Evolutionary conservation across 2,797 vertebrate species (phyloP).

Genomic region (Gephyroberyx darwinii): DNA sequence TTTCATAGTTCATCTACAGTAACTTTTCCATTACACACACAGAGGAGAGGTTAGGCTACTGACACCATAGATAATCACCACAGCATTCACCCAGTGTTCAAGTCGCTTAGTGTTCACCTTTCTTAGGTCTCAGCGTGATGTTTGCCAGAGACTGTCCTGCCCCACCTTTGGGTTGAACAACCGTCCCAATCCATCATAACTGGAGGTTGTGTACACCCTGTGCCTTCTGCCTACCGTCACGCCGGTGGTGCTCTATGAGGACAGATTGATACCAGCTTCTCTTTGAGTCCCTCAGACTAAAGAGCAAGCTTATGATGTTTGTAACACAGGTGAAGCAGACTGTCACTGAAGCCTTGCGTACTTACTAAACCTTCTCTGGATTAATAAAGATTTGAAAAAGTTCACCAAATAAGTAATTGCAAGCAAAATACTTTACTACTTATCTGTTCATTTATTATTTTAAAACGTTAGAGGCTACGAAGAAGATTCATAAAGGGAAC

Average conservation of each 20-base stretch:
- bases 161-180: not conserved
- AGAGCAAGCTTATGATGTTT: too few relatives aligned
- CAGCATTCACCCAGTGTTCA: not conserved
- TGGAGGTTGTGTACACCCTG: not conserved
- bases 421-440: too few relatives aligned
- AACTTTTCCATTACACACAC: constrained; percentile 8
- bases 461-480: too few relatives aligned
- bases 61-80: constrained; percentile 3
- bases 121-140: not conserved
- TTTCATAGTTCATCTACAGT: constrained; percentile 3
- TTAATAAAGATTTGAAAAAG: too few relatives aligned
- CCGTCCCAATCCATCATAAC: constrained; percentile 27
- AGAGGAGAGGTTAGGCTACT: constrained; percentile 20
- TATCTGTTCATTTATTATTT: too few relatives aligned
- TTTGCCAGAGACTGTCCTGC: constrained; percentile 1
- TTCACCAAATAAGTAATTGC: too few relatives aligned
- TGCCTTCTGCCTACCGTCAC: not conserved
- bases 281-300: too few relatives aligned
- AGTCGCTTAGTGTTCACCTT: not conserved
- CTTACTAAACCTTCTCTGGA: too few relatives aligned
- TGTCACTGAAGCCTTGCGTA: too few relatives aligned
- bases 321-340: too few relatives aligned
- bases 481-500: too few relatives aligned
- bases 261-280: not conserved
- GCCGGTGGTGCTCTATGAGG: constrained; percentile 4